A percentile compares a stretch with the other conserved stretches of the same genome.
phyloP scores from a whole-genome alignment of 1,140 invertebrate species.

The Nomia melanderi region DNA sequence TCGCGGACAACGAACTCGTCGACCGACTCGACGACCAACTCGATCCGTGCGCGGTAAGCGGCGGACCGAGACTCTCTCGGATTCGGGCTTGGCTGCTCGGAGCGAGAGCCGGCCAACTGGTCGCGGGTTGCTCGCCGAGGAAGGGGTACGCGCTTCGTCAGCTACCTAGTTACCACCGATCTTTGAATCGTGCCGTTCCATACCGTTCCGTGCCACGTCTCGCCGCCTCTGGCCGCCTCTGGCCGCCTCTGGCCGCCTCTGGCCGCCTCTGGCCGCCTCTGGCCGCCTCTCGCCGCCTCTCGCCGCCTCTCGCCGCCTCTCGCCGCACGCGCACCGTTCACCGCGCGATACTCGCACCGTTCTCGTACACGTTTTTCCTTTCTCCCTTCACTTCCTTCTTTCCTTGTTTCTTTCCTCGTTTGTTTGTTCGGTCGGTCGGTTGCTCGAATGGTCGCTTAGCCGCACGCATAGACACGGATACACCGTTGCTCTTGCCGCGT shows the following conservation, averaged over 20 bases:
- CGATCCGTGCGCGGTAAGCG: conserved; percentile 74
- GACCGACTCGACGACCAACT: conserved; percentile 78
- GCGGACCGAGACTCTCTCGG: conserved; percentile 74
- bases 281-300: conserved; percentile 26
- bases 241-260: neutral
- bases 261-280: conserved; percentile 13
- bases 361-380: neutral
- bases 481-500: neutral
- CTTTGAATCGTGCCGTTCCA: conserved; percentile 31
- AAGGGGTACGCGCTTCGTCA: conserved; percentile 45
- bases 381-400: neutral
- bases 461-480: too few relatives aligned
- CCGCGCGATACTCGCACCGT: neutral
- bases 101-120: conserved; percentile 64
- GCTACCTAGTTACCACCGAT: conserved; percentile 48
- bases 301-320: neutral
- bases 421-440: neutral
- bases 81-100: conserved; percentile 71
- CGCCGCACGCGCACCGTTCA: neutral
- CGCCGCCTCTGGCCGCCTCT: neutral
- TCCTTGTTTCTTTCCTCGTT: too few relatives aligned
- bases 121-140: conserved; percentile 40
- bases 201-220: conserved; percentile 28
- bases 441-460: too few relatives aligned
- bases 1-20: conserved; percentile 76